Base-by-base conservation (phyloP, 2,113 vertebrate genomes). In the Nestor notabilis region DNA sequence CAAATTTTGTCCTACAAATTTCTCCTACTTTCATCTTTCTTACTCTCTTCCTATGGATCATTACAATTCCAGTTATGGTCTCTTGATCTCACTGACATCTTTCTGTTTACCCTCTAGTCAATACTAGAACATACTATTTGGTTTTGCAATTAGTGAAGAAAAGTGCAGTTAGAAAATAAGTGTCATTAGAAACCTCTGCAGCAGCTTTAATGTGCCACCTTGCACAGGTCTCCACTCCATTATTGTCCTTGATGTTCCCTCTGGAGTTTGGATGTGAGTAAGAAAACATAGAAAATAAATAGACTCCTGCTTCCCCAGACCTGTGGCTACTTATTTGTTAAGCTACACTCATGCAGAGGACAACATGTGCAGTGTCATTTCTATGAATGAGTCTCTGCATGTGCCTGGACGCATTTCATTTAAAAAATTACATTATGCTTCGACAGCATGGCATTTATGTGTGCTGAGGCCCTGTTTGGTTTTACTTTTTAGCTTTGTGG, bases 271-370 rank as follows among this genome's bases (percentile, higher is more conserved):
- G 31, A 35, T 28, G 24, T 46, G 17, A 24, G 35, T 47, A 17
- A 69, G 56, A 66, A 94, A 13, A 43, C 5, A 9, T 35, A 60
- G 66, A 50, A 79, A 69, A 79, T 10, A 66, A 66, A 50, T 2
- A 0, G 0, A 47, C 2, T 7, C 4, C 14, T 76, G 33, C 20
- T 55, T 5, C 20, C 10, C 49, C 20, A 29, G 25, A 37, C 11
- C 25, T 0, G 3, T 15, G 31, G 21, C 17, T 10, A 2, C 18
- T 25, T 64, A 8, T 31, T 83, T 37, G n/a, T 74, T 60, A 76
- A 72, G n/a, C 31, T 41, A 21, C 37, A 3, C 7, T 64, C 41
- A 6, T 28, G 56, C 44, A 74, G 82, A 43, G 31, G 71, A 65
- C 47, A 79, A 37, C 23, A 44, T 6, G 20, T 29, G 31, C 27